Percentiles rank a stretch among this genome's conserved stretches.
These are phyloP conservation scores for Dipodomys ordii DNA, from an alignment of 2,113 vertebrate species.

Conservation along the genomic window DNA sequence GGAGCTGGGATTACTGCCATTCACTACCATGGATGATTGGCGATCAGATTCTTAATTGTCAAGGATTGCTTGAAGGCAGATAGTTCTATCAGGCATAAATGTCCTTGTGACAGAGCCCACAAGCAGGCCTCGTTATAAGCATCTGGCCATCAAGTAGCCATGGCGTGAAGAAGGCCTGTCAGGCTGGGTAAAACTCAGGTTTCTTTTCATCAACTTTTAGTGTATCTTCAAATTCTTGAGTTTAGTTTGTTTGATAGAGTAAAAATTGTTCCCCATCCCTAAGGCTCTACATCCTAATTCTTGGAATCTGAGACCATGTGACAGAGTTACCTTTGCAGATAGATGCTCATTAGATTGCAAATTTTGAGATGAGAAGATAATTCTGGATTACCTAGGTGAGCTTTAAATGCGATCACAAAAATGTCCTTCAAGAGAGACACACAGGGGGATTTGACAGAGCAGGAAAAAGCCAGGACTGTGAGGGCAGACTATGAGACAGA, in stretches of 20 bases:
- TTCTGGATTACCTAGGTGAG: background rate
- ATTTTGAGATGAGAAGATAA: constrained; percentile 11
- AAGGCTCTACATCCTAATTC: background rate
- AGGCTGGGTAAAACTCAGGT: background rate
- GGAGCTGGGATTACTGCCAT: no score
- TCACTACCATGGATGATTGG: no score
- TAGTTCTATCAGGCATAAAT: background rate
- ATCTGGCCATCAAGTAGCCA: background rate
- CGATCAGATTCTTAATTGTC: background rate
- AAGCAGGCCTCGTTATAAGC: background rate
- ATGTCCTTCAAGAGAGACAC: background rate
- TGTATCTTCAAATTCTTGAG: background rate
- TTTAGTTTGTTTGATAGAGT: background rate
- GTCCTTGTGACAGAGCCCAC: background rate
- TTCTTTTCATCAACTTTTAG: constrained; percentile 8
- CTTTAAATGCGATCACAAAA: background rate
- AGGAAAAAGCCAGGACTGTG: background rate
- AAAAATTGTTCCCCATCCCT: background rate
- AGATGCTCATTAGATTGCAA: background rate
- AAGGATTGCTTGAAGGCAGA: background rate
- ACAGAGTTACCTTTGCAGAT: constrained; percentile 1
- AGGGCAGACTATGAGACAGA: background rate
- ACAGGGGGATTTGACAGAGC: background rate
- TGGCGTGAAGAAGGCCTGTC: background rate
- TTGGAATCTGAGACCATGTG: background rate